A percentile compares a stretch with the other conserved stretches of the same genome.
Conservation (phyloP, 2,797 vertebrate genomes). For the Alauda arvensis region DNA sequence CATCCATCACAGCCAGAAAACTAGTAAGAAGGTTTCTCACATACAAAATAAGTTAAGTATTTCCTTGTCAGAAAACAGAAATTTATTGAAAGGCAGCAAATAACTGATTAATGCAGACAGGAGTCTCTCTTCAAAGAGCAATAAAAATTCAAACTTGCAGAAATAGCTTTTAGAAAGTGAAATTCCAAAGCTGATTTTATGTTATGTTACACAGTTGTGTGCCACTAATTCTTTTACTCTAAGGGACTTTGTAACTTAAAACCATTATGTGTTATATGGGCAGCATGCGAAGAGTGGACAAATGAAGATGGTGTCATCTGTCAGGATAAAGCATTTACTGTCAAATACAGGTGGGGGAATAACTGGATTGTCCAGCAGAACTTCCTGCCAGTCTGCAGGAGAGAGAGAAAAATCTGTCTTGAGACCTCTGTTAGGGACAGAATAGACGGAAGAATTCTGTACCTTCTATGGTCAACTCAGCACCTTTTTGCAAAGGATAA, state of each 20-base stretch:
- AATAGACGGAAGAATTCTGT: background rate
- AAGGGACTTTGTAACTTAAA: background rate
- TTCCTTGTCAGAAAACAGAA: background rate
- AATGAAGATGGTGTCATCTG: background rate
- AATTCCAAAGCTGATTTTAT: background rate
- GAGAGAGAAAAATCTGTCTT: background rate
- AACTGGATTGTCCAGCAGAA: background rate
- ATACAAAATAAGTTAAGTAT: background rate
- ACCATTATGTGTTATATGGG: background rate
- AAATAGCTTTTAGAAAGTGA: background rate
- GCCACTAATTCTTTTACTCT: background rate
- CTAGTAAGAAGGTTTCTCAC: slow-evolving; percentile 23
- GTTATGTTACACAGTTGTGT: background rate
- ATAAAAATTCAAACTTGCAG: background rate
- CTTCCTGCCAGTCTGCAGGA: background rate
- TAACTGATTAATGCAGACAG: background rate
- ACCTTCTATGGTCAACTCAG: background rate
- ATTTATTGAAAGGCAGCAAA: slow-evolving; percentile 17
- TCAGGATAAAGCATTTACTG: background rate
- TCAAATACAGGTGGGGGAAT: background rate
- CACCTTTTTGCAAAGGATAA: background rate
- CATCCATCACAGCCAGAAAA: slow-evolving; percentile 35
- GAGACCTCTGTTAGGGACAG: background rate
- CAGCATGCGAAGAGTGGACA: background rate
- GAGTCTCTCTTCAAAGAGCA: background rate